A percentile compares a stretch with the other conserved stretches of the same genome.
Evolutionary conservation across 64 coral and sea anemone species (phyloP).

Genomic region (Pocillopora verrucosa): DNA sequence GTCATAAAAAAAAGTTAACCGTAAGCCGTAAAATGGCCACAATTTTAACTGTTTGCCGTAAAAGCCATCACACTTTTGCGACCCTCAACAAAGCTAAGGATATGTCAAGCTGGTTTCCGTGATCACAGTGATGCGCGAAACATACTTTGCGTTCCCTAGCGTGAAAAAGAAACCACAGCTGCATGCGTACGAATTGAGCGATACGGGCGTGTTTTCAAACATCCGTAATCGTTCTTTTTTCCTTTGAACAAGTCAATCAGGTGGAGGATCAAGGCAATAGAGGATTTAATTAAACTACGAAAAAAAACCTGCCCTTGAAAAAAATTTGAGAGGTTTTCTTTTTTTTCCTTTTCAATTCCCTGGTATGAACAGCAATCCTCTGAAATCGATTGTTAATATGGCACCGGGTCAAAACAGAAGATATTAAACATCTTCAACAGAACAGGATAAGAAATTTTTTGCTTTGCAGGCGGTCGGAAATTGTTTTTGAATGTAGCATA

Average conservation of each 20-base stretch:
- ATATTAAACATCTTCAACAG: not conserved
- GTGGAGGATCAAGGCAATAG: conserved; percentile 5
- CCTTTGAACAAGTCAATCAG: not conserved
- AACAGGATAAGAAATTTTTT: not conserved
- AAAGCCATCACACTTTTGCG: no score
- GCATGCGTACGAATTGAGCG: not conserved
- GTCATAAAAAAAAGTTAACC: no score
- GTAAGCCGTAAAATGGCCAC: no score
- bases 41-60: no score
- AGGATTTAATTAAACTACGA: conserved; percentile 5
- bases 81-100: no score
- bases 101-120: no score
- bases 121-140: no score
- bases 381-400: not conserved
- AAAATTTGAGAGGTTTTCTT: not conserved
- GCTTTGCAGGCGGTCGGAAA: conserved; percentile 14
- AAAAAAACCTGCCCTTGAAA: not conserved
- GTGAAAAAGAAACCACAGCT: no score
- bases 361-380: not conserved
- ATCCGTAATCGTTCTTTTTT: not conserved
- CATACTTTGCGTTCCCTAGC: no score
- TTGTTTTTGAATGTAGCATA: not conserved
- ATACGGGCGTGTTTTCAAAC: no score
- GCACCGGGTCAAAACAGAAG: not conserved
- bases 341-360: not conserved